phyloP scores from a whole-genome alignment of 2,797 vertebrate genomes.

The Sebastes taczanowskii region DNA sequence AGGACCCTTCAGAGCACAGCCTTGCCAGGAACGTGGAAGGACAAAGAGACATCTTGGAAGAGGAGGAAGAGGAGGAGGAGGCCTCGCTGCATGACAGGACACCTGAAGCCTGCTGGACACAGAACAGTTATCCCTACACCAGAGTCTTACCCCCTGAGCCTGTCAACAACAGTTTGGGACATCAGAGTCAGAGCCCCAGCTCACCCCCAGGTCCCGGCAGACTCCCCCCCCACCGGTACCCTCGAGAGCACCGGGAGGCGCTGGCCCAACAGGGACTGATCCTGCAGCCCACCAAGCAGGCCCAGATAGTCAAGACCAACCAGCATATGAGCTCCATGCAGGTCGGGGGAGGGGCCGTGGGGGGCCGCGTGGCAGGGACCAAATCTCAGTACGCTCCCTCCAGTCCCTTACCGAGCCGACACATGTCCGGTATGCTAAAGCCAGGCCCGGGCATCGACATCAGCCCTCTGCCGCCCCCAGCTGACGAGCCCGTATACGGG shows the following conservation, averaged over 20 bases:
- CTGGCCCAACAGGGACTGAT: constrained; percentile 85
- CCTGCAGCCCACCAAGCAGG: constrained; percentile 92
- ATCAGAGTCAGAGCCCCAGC: constrained; percentile 60
- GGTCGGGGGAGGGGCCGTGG: constrained; percentile 45
- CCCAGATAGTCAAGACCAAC: constrained; percentile 97
- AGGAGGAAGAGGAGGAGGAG: constrained; percentile 73
- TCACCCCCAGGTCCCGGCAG: constrained; percentile 78
- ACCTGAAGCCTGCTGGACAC: constrained; percentile 75
- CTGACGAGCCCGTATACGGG: constrained; percentile 68
- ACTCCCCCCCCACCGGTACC: constrained; percentile 67
- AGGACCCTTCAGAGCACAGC: constrained; percentile 57
- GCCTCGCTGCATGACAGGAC: constrained; percentile 64
- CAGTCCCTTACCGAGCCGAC: constrained; percentile 86
- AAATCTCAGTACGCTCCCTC: constrained; percentile 87
- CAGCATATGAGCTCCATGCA: constrained; percentile 90
- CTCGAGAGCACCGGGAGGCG: constrained; percentile 85
- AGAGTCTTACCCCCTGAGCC: constrained; percentile 80
- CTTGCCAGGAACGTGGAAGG: constrained; percentile 69
- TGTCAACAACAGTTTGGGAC: constrained; percentile 62
- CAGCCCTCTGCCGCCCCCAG: constrained; percentile 69
- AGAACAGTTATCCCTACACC: constrained; percentile 77
- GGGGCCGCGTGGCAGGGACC: constrained; percentile 64
- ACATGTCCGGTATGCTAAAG: constrained; percentile 77
- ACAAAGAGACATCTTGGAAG: constrained; percentile 80
- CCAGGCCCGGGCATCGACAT: constrained; percentile 84